Percentiles rank a stretch among this genome's conserved stretches.
phyloP scores from a whole-genome alignment of 2,888 invertebrate species.

The Oligia strigilis region DNA sequence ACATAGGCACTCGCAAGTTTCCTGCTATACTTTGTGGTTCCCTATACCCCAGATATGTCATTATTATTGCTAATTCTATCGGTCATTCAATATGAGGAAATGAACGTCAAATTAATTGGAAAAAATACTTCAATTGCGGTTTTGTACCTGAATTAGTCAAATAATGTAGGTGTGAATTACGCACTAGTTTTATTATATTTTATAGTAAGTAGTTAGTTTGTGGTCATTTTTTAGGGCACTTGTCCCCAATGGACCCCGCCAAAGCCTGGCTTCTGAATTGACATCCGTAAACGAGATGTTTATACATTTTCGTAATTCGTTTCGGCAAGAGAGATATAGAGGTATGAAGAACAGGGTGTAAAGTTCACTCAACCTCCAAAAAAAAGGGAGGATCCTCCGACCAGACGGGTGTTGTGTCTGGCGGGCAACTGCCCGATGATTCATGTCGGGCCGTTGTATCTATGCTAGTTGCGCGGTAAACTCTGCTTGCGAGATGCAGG shows the following conservation, averaged over 20 bases:
- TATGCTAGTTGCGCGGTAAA: no score
- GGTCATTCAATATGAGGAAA: slow-evolving; percentile 46
- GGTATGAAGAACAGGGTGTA: no score
- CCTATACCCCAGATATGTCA: slow-evolving; percentile 39
- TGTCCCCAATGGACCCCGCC: neutral
- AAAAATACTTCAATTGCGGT: slow-evolving; percentile 29
- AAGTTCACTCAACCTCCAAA: no score
- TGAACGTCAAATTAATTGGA: slow-evolving; percentile 18
- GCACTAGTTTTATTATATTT: neutral
- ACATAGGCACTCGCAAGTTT: neutral
- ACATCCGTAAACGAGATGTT: neutral
- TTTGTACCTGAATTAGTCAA: slow-evolving; percentile 26
- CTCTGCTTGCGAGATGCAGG: no score
- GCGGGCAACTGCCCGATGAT: no score
- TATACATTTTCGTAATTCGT: neutral
- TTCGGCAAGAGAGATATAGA: neutral
- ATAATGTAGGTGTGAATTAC: slow-evolving; percentile 5
- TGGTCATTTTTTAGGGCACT: neutral
- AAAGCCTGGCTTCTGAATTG: neutral
- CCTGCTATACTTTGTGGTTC: slow-evolving; percentile 35
- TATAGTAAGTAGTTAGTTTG: neutral
- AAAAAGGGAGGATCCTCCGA: no score
- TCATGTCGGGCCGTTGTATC: no score
- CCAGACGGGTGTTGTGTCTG: no score
- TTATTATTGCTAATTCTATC: slow-evolving; percentile 49